Evolutionary conservation across 2,888 invertebrate genomes (phyloP).

Genomic region (Aromia moschata): DNA sequence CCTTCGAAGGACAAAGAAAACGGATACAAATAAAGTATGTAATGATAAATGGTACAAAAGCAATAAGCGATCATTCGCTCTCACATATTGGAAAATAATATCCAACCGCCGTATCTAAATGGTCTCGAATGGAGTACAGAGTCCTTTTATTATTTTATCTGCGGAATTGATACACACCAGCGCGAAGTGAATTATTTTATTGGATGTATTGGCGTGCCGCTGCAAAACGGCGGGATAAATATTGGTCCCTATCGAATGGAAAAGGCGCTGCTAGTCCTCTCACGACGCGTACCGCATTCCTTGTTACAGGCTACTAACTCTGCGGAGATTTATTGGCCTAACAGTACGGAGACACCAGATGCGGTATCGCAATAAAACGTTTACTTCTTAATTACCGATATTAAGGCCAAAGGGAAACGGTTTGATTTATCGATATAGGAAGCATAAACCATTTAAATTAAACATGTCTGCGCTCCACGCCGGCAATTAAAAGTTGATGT

Average conservation of each 20-base stretch:
- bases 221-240: conserved; percentile 22
- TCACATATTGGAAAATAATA: conserved; percentile 20
- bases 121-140: conserved; percentile 25
- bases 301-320: conserved; percentile 10
- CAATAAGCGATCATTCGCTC: conserved; percentile 1
- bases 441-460: too few species aligned
- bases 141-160: conserved; percentile 33
- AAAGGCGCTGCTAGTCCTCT: conserved; percentile 3
- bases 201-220: conserved; percentile 11
- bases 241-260: conserved; percentile 11
- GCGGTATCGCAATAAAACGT: background rate
- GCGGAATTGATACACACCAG: conserved; percentile 10
- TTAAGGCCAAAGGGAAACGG: conserved; percentile 1
- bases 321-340: conserved; percentile 1
- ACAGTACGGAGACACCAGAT: background rate
- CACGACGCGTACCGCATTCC: conserved; percentile 13
- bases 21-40: too few species aligned
- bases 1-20: too few species aligned
- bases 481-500: too few species aligned
- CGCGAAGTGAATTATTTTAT: conserved; percentile 21
- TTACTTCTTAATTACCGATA: conserved; percentile 3
- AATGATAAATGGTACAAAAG: conserved; percentile 5
- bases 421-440: too few species aligned
- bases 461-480: too few species aligned
- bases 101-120: conserved; percentile 31